Evolutionary conservation across 92 coral and sea anemone species (phyloP).

Genomic region (Epizoanthus scotinus): DNA sequence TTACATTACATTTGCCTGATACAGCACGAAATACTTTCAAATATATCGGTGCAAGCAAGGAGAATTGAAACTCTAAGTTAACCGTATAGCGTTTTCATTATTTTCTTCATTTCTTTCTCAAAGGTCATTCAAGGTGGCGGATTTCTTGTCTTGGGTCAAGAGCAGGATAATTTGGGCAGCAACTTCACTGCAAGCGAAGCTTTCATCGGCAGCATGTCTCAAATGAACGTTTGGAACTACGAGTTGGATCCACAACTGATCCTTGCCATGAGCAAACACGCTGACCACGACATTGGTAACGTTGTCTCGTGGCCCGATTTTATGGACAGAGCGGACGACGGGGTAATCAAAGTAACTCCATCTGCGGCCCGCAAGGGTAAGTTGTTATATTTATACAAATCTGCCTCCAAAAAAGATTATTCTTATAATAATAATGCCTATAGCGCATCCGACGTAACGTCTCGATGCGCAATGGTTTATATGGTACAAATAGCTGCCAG

Average conservation of each 20-base stretch:
- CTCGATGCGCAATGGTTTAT: no score
- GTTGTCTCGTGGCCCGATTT: slow-evolving; percentile 93
- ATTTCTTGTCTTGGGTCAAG: slow-evolving; percentile 84
- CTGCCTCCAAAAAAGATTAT: no score
- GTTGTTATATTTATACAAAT: not conserved
- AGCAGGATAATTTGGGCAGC: slow-evolving; percentile 83
- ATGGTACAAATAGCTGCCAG: no score
- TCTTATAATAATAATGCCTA: no score
- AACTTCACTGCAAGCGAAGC: slow-evolving; percentile 95
- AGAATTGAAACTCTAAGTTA: not conserved
- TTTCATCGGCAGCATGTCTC: slow-evolving; percentile 85
- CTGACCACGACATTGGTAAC: slow-evolving; percentile 74
- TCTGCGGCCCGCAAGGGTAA: slow-evolving; percentile 79
- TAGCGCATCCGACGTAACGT: no score
- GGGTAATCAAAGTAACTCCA: slow-evolving; percentile 59
- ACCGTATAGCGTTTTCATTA: no score
- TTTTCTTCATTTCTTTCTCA: not conserved
- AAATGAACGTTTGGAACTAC: slow-evolving; percentile 88
- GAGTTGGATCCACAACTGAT: slow-evolving; percentile 60
- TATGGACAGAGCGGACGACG: slow-evolving; percentile 62
- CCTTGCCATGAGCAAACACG: slow-evolving; percentile 67
- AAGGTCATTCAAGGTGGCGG: slow-evolving; percentile 90
- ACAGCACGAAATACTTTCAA: no score
- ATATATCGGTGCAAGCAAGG: no score
- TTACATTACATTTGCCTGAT: no score